These are phyloP conservation scores for Megaceryle alcyon DNA, from an alignment of 2,797 vertebrate genomes.

Conservation along the genomic window DNA sequence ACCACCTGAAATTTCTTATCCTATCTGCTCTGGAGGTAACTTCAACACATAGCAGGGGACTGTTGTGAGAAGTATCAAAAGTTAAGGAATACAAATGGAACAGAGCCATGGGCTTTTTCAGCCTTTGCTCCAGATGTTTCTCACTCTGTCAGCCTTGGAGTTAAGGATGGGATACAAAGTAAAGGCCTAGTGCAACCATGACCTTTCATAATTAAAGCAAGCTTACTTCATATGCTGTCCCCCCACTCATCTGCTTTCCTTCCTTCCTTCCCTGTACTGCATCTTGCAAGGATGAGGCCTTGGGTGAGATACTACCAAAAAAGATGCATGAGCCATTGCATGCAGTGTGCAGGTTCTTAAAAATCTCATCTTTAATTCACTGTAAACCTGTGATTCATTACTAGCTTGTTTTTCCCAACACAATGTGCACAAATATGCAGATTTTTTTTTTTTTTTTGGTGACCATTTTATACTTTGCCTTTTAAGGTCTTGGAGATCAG, in stretches of 20 bases:
- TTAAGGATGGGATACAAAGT: not conserved
- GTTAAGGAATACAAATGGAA: not conserved
- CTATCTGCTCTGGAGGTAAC: not conserved
- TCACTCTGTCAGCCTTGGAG: not conserved
- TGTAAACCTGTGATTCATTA: not conserved
- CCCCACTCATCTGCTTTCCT: not conserved
- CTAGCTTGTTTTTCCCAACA: not conserved
- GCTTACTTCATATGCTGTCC: not conserved
- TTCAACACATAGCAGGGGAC: not conserved
- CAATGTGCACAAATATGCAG: no score
- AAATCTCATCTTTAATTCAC: not conserved
- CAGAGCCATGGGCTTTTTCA: not conserved
- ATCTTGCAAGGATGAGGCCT: not conserved
- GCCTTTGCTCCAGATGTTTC: not conserved
- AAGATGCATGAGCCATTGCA: not conserved
- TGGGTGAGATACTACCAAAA: not conserved
- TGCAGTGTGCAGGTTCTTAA: not conserved
- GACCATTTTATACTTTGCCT: constrained; percentile 3
- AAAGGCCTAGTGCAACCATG: not conserved
- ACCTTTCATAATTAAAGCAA: not conserved
- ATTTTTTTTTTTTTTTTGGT: not conserved
- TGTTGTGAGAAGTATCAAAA: not conserved
- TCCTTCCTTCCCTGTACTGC: not conserved
- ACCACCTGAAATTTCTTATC: not conserved
- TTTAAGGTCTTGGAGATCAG: constrained; percentile 45